Evolutionary conservation across 2,113 vertebrate genomes (phyloP).

Genomic region (Lophura nycthemera): DNA sequence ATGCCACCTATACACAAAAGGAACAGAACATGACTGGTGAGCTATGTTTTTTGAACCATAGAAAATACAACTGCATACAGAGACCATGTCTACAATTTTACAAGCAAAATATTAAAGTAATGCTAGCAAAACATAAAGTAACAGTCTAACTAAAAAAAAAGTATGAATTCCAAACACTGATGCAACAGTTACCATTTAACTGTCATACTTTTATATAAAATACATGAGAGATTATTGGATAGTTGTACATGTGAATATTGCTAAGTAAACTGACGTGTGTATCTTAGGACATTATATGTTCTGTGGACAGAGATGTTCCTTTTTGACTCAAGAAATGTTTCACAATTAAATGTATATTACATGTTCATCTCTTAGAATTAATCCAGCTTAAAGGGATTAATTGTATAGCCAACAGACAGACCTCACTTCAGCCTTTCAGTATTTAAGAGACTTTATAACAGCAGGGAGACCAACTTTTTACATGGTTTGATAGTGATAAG

Average conservation of each 20-base stretch:
- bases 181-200: background rate
- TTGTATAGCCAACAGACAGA: background rate
- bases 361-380: background rate
- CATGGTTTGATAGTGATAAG: background rate
- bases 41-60: background rate
- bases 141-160: background rate
- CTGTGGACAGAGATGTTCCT: background rate
- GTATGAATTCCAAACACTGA: background rate
- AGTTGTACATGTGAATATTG: background rate
- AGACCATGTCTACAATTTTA: background rate
- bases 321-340: background rate
- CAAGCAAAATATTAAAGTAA: background rate
- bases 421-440: background rate
- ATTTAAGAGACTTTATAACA: background rate
- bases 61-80: background rate
- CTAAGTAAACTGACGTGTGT: background rate
- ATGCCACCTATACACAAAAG: constrained; percentile 87
- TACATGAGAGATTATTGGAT: background rate
- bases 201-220: background rate
- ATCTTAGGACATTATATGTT: background rate
- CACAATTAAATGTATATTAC: background rate
- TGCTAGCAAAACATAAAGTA: background rate
- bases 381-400: background rate
- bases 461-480: background rate
- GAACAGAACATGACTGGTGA: background rate